phyloP scores from a whole-genome alignment of 2,797 vertebrate genomes.

The Pempheris klunzingeri region DNA sequence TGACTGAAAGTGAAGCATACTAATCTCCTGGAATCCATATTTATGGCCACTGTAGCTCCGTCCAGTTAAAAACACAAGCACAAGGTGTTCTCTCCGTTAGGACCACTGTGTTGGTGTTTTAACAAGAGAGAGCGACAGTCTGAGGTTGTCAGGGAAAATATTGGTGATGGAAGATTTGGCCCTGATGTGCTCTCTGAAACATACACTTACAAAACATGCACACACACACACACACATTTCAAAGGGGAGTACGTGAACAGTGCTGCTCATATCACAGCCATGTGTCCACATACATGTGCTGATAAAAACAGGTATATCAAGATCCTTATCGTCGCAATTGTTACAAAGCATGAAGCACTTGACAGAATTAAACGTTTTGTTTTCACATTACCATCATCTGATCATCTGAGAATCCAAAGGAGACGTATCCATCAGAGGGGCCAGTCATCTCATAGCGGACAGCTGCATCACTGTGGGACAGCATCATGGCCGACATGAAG shows the following conservation, averaged over 20 bases:
- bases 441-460: slow-evolving; percentile 80
- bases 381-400: slow-evolving; percentile 79
- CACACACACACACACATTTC: not conserved
- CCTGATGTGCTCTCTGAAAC: not conserved
- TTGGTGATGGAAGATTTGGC: not conserved
- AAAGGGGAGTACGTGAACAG: not conserved
- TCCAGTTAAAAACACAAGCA: too few species aligned
- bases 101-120: too few species aligned
- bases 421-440: slow-evolving; percentile 78
- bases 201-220: not conserved
- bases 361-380: not conserved
- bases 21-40: too few species aligned
- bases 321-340: not conserved
- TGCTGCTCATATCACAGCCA: not conserved
- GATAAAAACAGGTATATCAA: not conserved
- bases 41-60: too few species aligned
- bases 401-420: slow-evolving; percentile 88
- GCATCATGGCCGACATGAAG: slow-evolving; percentile 79
- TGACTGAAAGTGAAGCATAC: not conserved
- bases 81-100: too few species aligned
- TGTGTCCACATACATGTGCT: not conserved
- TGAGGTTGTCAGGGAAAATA: slow-evolving; percentile 1
- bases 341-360: not conserved
- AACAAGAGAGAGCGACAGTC: too few species aligned
- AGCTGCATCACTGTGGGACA: slow-evolving; percentile 14